Evolutionary conservation across 2,797 vertebrate genomes (phyloP).

Genomic region (Clarias laeviceps): DNA sequence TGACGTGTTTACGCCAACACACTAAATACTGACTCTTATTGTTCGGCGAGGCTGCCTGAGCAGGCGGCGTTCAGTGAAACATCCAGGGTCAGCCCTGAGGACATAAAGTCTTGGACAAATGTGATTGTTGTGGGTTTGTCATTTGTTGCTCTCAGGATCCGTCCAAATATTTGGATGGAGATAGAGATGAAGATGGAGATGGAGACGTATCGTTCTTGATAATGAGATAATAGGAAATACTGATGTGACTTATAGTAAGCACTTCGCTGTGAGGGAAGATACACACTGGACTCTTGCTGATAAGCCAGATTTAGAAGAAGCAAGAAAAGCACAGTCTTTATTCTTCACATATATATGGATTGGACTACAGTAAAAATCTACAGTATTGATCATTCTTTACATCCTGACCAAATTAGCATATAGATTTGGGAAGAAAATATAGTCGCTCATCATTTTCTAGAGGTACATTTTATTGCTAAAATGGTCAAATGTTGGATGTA

Average conservation of each 20-base stretch:
- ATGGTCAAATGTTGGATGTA: not conserved
- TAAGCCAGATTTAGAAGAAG: not conserved
- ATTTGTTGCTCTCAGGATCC: slow-evolving; percentile 27
- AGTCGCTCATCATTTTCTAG: not conserved
- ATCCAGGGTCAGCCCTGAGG: slow-evolving; percentile 39
- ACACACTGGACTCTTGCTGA: not conserved
- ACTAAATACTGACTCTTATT: slow-evolving; percentile 70
- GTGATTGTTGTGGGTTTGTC: slow-evolving; percentile 46
- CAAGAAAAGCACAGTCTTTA: not conserved
- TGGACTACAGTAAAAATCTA: not conserved
- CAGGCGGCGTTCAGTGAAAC: slow-evolving; percentile 59
- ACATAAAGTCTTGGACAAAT: slow-evolving; percentile 48
- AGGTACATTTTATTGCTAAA: not conserved
- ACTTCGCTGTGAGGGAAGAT: not conserved
- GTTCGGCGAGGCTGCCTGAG: slow-evolving; percentile 65
- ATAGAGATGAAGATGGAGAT: not conserved
- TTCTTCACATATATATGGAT: not conserved
- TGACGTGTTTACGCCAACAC: slow-evolving; percentile 5
- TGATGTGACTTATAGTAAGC: not conserved
- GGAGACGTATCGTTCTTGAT: not conserved
- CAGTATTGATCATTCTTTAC: not conserved
- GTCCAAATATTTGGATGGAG: slow-evolving; percentile 22
- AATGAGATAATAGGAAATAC: slow-evolving; percentile 1
- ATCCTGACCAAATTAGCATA: not conserved
- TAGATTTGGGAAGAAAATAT: not conserved